Conservation (phyloP, 2,888 invertebrate species). For the Apotomis betuletana region DNA sequence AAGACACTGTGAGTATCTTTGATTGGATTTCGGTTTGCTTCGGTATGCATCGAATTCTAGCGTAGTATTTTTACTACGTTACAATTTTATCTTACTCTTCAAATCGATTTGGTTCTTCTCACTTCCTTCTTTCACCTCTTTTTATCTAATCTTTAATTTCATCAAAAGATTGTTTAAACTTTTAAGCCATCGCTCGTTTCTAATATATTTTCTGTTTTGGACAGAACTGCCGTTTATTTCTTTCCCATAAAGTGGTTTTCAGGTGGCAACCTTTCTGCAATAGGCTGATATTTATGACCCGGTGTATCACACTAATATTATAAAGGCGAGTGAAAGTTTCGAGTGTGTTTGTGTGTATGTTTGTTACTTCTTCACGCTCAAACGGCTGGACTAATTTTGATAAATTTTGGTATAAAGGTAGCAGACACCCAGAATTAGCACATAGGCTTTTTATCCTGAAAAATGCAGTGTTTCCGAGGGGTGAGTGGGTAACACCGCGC, state of each 20-base stretch:
- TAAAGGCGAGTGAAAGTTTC: too few species aligned
- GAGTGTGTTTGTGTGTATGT: too few species aligned
- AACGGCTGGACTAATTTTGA: too few species aligned
- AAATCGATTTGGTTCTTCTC: not conserved
- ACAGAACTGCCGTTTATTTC: not conserved
- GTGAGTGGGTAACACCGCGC: too few species aligned
- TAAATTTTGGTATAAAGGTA: too few species aligned
- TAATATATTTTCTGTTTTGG: not conserved
- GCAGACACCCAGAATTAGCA: too few species aligned
- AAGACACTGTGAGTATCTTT: slow-evolving; percentile 23
- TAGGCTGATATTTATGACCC: slow-evolving; percentile 31
- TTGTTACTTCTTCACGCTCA: too few species aligned
- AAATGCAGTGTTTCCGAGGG: too few species aligned
- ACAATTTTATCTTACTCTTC: not conserved
- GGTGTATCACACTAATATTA: too few species aligned
- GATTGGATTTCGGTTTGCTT: not conserved
- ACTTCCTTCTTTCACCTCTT: not conserved
- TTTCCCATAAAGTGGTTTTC: not conserved
- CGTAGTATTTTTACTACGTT: not conserved
- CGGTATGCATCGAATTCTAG: not conserved
- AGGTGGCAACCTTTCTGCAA: slow-evolving; percentile 14
- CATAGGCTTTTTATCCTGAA: too few species aligned
- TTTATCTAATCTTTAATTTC: not conserved
- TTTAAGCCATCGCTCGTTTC: not conserved
- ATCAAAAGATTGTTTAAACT: not conserved